These are phyloP conservation scores for Bellardia bayeri DNA, from an alignment of 2,888 invertebrate species.

Conservation along the genomic window DNA sequence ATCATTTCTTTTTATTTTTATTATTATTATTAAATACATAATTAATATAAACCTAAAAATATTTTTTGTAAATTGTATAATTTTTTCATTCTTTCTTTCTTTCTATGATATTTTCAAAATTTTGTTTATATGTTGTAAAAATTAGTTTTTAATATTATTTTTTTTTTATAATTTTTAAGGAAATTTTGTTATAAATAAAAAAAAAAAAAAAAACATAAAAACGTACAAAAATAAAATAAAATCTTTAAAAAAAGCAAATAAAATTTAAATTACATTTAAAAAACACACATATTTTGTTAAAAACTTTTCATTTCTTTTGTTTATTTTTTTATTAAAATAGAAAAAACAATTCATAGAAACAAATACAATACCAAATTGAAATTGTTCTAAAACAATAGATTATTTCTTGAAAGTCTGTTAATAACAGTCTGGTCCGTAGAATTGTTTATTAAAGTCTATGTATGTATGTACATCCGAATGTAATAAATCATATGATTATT, in stretches of 20 bases:
- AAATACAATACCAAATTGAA: slow-evolving; percentile 55
- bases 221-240: slow-evolving; percentile 74
- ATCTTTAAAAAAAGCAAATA: slow-evolving; percentile 57
- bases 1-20: slow-evolving; percentile 51
- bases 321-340: slow-evolving; percentile 73
- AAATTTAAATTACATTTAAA: slow-evolving; percentile 69
- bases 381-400: slow-evolving; percentile 19
- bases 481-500: no score
- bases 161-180: slow-evolving; percentile 68
- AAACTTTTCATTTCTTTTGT: slow-evolving; percentile 54
- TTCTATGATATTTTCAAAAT: slow-evolving; percentile 44
- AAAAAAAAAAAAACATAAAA: slow-evolving; percentile 70
- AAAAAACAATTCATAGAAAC: slow-evolving; percentile 48
- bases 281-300: slow-evolving; percentile 52
- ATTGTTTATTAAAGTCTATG: no score
- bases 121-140: slow-evolving; percentile 74
- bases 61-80: slow-evolving; percentile 65
- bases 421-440: slow-evolving; percentile 11
- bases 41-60: slow-evolving; percentile 14
- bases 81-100: slow-evolving; percentile 39
- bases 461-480: no score
- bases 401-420: neutral
- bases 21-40: neutral
- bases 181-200: slow-evolving; percentile 74
- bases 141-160: slow-evolving; percentile 67